Percentiles rank a stretch among this genome's conserved stretches.
phyloP scores from a whole-genome alignment of 2,888 invertebrate genomes.

The Eubasilissa splendida region DNA sequence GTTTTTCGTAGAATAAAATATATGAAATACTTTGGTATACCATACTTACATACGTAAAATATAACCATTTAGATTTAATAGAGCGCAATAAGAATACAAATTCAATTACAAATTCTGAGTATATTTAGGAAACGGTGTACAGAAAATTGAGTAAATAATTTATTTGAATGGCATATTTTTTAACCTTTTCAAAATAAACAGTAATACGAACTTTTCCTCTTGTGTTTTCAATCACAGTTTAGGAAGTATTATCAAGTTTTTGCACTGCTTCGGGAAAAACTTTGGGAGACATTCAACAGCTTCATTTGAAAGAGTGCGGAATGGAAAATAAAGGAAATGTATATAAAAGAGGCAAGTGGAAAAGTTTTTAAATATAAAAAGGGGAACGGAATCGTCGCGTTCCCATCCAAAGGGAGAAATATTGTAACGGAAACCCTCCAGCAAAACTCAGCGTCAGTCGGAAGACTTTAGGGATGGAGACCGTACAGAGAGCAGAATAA shows the following conservation, averaged over 20 bases:
- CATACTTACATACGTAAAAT: no score
- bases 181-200: not conserved
- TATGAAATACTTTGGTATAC: no score
- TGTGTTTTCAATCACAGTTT: conserved; percentile 54
- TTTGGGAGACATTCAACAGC: conserved; percentile 55
- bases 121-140: no score
- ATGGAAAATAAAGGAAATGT: conserved; percentile 56
- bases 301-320: conserved; percentile 55
- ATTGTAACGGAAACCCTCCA: conserved; percentile 47
- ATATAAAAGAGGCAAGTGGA: conserved; percentile 55
- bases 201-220: not conserved
- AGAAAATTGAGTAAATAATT: not conserved
- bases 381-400: conserved; percentile 31
- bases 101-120: no score
- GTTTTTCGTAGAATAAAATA: no score
- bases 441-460: conserved; percentile 49
- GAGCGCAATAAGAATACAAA: no score
- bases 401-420: conserved; percentile 28
- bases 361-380: conserved; percentile 56
- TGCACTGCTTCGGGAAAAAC: conserved; percentile 39
- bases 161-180: not conserved
- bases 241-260: conserved; percentile 52
- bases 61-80: no score
- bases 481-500: conserved; percentile 30
- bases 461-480: conserved; percentile 43